A percentile compares a stretch with the other conserved stretches of the same genome.
phyloP scores from a whole-genome alignment of 1,140 invertebrate species.

The Anadara kagoshimensis region DNA sequence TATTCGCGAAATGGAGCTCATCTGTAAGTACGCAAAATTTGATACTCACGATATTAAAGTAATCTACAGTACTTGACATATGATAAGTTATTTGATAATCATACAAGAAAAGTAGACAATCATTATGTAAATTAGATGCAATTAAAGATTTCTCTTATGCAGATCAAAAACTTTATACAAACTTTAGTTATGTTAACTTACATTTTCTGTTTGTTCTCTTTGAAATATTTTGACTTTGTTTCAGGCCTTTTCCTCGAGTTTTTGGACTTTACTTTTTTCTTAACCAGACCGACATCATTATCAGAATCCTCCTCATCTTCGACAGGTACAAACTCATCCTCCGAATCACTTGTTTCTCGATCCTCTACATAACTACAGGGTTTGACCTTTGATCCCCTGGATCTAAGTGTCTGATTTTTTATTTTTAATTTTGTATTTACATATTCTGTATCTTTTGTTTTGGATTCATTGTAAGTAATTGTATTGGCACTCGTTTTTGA shows the following conservation, averaged over 20 bases:
- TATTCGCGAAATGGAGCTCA: no score
- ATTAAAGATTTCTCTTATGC: no score
- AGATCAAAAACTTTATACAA: no score
- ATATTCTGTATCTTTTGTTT: not conserved
- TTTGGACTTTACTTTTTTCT: slow-evolving; percentile 23
- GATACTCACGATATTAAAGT: no score
- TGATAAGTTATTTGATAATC: no score
- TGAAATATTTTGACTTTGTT: slow-evolving; percentile 8
- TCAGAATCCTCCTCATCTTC: slow-evolving; percentile 31
- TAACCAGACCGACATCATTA: slow-evolving; percentile 3
- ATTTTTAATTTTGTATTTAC: slow-evolving; percentile 1
- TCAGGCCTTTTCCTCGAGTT: slow-evolving; percentile 21
- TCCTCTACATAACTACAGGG: slow-evolving; percentile 27
- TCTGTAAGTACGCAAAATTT: no score
- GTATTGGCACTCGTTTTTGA: slow-evolving; percentile 2
- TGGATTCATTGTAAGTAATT: not conserved
- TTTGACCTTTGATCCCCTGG: slow-evolving; percentile 72
- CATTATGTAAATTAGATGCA: no score
- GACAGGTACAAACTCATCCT: slow-evolving; percentile 22
- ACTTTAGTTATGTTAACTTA: no score
- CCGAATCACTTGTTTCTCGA: slow-evolving; percentile 27
- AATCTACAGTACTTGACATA: no score
- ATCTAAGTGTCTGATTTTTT: slow-evolving; percentile 72
- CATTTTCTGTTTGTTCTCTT: no score
- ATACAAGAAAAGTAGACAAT: no score